Evolutionary conservation across 2,113 vertebrate genomes (phyloP).

Genomic region (Thinocorus orbignyianus): DNA sequence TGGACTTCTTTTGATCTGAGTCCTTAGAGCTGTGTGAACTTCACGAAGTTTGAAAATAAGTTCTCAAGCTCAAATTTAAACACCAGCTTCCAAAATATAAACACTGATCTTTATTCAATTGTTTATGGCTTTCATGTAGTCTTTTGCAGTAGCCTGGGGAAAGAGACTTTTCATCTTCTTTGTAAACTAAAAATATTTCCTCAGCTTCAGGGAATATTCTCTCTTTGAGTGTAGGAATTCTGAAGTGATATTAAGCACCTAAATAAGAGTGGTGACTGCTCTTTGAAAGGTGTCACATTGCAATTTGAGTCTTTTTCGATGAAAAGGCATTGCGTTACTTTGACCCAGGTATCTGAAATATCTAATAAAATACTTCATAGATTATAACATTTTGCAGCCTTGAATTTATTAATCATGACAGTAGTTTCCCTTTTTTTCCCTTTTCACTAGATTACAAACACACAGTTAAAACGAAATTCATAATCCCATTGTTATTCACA

Average conservation of each 20-base stretch:
- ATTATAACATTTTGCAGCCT: background rate
- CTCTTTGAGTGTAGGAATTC: background rate
- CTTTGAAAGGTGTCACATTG: background rate
- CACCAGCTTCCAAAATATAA: conserved; percentile 20
- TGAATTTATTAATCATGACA: background rate
- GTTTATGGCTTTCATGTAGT: conserved; percentile 28
- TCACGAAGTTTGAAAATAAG: background rate
- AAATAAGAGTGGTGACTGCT: background rate
- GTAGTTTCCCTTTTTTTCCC: background rate
- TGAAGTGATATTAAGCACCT: background rate
- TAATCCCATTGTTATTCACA: background rate
- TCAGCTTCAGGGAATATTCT: background rate
- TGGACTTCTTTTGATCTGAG: conserved; percentile 19
- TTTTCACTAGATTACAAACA: background rate
- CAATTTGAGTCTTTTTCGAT: background rate
- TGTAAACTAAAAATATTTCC: conserved; percentile 38
- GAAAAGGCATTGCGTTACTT: background rate
- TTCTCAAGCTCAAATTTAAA: conserved; percentile 6
- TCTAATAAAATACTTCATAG: background rate
- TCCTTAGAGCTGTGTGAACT: conserved; percentile 3
- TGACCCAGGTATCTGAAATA: background rate
- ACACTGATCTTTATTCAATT: conserved; percentile 14
- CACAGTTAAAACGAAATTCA: background rate
- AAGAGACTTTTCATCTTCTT: conserved; percentile 34
- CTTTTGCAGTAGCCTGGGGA: background rate